These are phyloP conservation scores for Eufriesea mexicana DNA, from an alignment of 1,140 invertebrate genomes.

Conservation along the genomic window DNA sequence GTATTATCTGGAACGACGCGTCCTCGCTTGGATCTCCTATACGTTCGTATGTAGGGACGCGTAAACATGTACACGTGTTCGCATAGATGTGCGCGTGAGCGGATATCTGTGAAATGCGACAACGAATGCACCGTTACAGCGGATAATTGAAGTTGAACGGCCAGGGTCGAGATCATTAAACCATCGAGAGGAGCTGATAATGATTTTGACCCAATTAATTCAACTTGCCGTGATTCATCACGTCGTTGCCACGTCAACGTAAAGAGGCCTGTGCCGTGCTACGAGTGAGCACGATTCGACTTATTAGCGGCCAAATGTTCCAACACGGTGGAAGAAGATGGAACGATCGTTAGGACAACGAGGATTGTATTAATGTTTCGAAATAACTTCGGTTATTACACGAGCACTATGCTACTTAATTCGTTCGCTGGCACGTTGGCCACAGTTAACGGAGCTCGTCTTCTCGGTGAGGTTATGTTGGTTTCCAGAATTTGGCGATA, in stretches of 20 bases:
- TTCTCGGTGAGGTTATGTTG: no score
- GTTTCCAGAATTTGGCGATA: no score
- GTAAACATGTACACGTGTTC: no score
- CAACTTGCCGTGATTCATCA: slow-evolving; percentile 48
- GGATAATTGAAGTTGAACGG: slow-evolving; percentile 66
- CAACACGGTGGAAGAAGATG: not conserved
- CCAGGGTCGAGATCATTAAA: slow-evolving; percentile 65
- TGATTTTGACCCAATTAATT: slow-evolving; percentile 68
- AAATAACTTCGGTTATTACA: not conserved
- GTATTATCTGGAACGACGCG: slow-evolving; percentile 36
- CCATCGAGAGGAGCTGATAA: slow-evolving; percentile 56
- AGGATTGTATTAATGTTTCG: not conserved
- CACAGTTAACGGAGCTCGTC: no score
- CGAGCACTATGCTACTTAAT: no score
- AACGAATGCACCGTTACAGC: slow-evolving; percentile 51
- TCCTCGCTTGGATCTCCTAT: not conserved
- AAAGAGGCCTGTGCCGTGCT: slow-evolving; percentile 24
- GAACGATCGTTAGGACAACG: not conserved
- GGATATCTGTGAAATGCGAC: slow-evolving; percentile 50
- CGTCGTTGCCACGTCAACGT: slow-evolving; percentile 17
- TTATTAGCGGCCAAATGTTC: not conserved
- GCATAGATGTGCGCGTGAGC: not conserved
- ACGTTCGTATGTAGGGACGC: not conserved
- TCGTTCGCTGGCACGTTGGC: no score
- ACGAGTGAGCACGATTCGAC: not conserved